phyloP scores from a whole-genome alignment of 2,113 vertebrate genomes.

The Rissa tridactyla region DNA sequence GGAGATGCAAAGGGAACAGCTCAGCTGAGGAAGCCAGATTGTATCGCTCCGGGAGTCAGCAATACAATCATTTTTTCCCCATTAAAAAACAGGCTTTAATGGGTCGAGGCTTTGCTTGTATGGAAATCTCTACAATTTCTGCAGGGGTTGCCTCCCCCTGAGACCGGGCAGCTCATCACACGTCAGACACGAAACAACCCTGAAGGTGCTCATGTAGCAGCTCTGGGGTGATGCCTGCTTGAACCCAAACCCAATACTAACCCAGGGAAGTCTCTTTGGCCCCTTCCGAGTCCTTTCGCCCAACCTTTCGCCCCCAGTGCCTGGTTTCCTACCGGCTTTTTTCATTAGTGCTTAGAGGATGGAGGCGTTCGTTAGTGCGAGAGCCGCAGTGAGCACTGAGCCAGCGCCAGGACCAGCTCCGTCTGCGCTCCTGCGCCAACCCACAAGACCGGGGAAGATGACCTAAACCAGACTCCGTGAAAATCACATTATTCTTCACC shows the following conservation, averaged over 20 bases:
- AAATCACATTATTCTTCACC: accelerated
- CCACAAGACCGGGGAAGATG: background rate
- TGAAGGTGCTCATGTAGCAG: accelerated
- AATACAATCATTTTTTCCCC: accelerated
- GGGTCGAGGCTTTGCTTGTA: background rate
- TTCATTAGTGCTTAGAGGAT: background rate
- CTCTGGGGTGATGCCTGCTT: background rate
- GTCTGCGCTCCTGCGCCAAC: background rate
- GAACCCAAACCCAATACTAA: accelerated
- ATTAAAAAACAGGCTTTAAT: background rate
- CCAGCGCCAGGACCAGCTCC: background rate
- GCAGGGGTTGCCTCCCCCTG: no score
- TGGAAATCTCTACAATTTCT: background rate
- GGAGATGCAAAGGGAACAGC: accelerated
- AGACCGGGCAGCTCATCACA: background rate
- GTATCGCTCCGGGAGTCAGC: background rate
- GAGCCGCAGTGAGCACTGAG: background rate
- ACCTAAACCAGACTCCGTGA: background rate
- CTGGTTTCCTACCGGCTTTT: background rate
- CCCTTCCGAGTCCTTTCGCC: accelerated
- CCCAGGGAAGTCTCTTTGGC: background rate
- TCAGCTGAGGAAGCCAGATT: background rate
- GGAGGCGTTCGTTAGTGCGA: accelerated
- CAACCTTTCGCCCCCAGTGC: background rate
- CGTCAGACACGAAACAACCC: accelerated